phyloP scores from a whole-genome alignment of 2,888 invertebrate genomes.

The Agrochola lota region DNA sequence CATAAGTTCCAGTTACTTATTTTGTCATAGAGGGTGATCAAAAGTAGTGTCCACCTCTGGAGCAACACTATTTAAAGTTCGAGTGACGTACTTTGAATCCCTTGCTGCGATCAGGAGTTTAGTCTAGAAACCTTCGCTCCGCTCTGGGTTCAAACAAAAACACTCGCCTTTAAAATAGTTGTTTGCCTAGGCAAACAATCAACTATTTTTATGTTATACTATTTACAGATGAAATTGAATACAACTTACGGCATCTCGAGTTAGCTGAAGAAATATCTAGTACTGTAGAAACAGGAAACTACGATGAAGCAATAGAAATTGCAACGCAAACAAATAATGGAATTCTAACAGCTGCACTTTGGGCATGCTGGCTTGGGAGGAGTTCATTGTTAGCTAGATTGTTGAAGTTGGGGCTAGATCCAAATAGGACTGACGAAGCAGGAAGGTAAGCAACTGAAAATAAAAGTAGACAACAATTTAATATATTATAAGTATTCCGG shows the following conservation, averaged over 20 bases:
- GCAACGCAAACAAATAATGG: conserved; percentile 74
- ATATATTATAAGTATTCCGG: neutral
- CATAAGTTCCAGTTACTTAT: too few relatives aligned
- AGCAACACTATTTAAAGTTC: too few relatives aligned
- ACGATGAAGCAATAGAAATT: conserved; percentile 83
- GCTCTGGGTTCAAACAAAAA: too few relatives aligned
- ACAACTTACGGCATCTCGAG: conserved; percentile 82
- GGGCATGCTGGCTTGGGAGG: conserved; percentile 92
- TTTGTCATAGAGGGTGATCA: too few relatives aligned
- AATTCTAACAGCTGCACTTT: conserved; percentile 89
- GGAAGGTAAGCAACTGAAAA: conserved; percentile 90
- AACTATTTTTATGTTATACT: neutral
- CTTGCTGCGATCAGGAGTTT: too few relatives aligned
- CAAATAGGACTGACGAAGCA: conserved; percentile 92
- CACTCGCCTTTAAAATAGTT: too few relatives aligned
- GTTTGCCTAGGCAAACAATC: too few relatives aligned
- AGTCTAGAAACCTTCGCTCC: too few relatives aligned
- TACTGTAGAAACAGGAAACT: conserved; percentile 83
- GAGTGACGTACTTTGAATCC: too few relatives aligned
- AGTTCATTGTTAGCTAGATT: conserved; percentile 89
- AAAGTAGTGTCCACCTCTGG: too few relatives aligned
- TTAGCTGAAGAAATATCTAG: conserved; percentile 85
- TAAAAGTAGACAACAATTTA: neutral
- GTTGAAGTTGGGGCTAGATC: conserved; percentile 90
- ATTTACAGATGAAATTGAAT: conserved; percentile 84